These are phyloP conservation scores for Drosophila infuscata DNA, from an alignment of 2,888 invertebrate genomes.

Conservation along the genomic window DNA sequence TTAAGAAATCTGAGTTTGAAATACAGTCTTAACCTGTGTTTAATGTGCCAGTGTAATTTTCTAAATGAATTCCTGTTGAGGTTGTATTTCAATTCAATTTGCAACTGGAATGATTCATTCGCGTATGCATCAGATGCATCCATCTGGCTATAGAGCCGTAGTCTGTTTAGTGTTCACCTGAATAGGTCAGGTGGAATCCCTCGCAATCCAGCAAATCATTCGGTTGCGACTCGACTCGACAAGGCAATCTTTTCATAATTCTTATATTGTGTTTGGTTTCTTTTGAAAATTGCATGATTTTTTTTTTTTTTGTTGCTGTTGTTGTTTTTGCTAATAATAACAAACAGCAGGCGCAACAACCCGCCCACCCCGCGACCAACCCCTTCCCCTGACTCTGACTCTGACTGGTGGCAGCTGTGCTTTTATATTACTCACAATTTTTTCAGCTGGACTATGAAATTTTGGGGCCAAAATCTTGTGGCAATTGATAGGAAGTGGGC, in stretches of 20 bases:
- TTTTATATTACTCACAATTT: conserved; percentile 55
- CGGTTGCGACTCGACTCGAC: conserved; percentile 34
- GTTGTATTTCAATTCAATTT: neutral
- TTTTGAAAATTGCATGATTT: conserved; percentile 72
- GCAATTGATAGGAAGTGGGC: conserved; percentile 71
- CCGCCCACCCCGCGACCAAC: neutral
- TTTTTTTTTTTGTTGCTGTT: conserved; percentile 52
- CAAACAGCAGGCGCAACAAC: conserved; percentile 54
- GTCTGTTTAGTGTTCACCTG: conserved; percentile 51
- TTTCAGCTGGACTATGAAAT: conserved; percentile 51
- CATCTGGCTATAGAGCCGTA: conserved; percentile 7
- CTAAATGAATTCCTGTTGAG: neutral
- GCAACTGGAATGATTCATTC: conserved; percentile 32
- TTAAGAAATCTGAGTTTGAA: neutral
- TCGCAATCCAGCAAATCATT: conserved; percentile 62
- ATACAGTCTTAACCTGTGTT: neutral
- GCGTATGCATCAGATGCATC: conserved; percentile 17
- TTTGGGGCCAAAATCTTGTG: conserved; percentile 69
- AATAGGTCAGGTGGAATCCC: conserved; percentile 66
- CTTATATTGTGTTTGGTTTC: conserved; percentile 70
- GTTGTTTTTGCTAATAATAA: conserved; percentile 64
- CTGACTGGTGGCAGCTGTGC: conserved; percentile 58
- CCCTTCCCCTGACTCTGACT: neutral
- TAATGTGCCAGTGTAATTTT: neutral
- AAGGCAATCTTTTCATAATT: conserved; percentile 71